Base-by-base conservation (phyloP, 2,113 vertebrate genomes). In the Leptobrachium ailaonicum region DNA sequence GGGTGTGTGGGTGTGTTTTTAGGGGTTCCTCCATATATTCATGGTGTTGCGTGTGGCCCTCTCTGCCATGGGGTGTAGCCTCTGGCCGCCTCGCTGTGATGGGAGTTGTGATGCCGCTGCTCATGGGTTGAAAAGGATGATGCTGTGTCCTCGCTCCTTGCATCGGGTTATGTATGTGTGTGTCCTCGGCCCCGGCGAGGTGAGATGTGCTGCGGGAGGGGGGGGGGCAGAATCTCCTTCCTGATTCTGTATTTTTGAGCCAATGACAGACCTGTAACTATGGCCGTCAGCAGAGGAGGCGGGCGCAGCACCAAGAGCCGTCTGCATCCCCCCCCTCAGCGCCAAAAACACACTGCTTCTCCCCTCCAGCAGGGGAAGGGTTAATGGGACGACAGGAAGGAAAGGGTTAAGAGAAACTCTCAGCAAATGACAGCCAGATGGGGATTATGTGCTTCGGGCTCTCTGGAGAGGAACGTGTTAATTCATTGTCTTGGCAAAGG, bases 191-290 rank as follows among this genome's bases (percentile, higher is more conserved):
- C n/a, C 12, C 11, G 2, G 10, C 5, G 13, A 45, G 42, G 40
- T 20, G 11, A 2, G 20, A 9, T 20, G n/a, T 6, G 41, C 5
- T n/a, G n/a, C 14, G 58, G 58, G 43, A 41, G n/a, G 77, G 14
- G 56, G 54, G 42, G 43, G 76, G 56, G 66, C 43, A 78, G 14
- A 67, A 79, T 64, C 60, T n/a, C 2, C 45, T 12, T 64, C 73
- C 74, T 13, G 74, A 63, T 62, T 70, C 70, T 73, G 32, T 66
- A 50, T 32, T 44, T 72, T 47, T 47, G 9, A 44, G 20, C 77
- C 77, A 79, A 79, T 79, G 64, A 47, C 41, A 79, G 64, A 43
- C 11, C 77, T 79, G 77, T 79, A 79, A 66, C 77, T 73, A 79
- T 44, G 77, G 77, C 58, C 66, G 77, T 73, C 69, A 79, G 77